Evolutionary conservation across 2,113 vertebrate species (phyloP), one percentile per base, ranked within the genome.

Genomic region (Cervus canadensis): DNA sequence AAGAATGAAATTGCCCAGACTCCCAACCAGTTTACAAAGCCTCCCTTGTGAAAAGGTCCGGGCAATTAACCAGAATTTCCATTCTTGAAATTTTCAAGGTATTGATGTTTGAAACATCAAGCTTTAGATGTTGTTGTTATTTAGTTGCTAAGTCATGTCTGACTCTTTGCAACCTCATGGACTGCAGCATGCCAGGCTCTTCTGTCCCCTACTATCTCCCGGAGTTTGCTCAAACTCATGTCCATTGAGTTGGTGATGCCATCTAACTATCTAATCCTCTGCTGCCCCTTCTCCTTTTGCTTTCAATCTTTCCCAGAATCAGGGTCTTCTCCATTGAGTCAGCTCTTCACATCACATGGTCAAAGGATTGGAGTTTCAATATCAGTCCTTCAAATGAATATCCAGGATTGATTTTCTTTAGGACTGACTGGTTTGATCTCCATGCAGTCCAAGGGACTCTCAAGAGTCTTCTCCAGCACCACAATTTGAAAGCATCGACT

Each of bases 1-100:
- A 92, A 67, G 59, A 95, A 92, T 82, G 60, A 89, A 89, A 87
- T 87, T 96, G 48, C 95, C 60, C 14, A 92, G n/a, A 93, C 17
- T 97, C 25, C 30, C 12, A 90, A 91, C 9, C 30, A 89, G 30
- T 93, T 93, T 93, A 87, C 74, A 97, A 94, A 94, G 30, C 17
- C 26, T 93, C 60, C 19, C 59, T 81, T 79, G 67, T 96, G 45
- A 95, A 97, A 96, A 62, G 16, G 21, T 93, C 15, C 15, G 81
- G 81, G 91, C 19, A 86, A 86, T 91, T 91, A 91, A 54, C 7
- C 87, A 95, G 28, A 33, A 84, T 71, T 96, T 89, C 50, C 50
- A 91, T 45, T 87, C 56, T 54, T 67, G 43, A 95, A 96, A 93
- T 67, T 89, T 81, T 86, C 5, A 81, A 79, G n/a, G 57, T 57